A percentile compares a stretch with the other conserved stretches of the same genome.
These are phyloP conservation scores for Bilobella aurantiaca DNA, from an alignment of 1,140 invertebrate genomes.

Conservation along the genomic window DNA sequence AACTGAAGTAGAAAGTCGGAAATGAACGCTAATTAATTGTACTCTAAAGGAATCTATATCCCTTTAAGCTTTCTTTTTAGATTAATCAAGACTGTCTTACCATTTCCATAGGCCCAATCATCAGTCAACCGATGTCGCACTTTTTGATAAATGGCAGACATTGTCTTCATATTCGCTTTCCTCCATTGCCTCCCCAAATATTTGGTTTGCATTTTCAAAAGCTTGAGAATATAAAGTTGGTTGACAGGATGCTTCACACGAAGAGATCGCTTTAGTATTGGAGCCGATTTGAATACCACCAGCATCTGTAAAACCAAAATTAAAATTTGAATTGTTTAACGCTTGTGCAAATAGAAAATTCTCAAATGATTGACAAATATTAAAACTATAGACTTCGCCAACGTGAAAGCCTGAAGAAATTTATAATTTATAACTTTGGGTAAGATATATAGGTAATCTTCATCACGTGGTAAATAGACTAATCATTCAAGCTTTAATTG, in stretches of 20 bases:
- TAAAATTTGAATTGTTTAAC: too few relatives aligned
- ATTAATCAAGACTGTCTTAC: conserved; percentile 40
- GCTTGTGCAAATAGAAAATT: too few relatives aligned
- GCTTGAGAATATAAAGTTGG: conserved; percentile 94
- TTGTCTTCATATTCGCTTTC: conserved; percentile 99
- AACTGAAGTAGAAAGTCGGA: too few relatives aligned
- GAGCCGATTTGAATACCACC: conserved; percentile 98
- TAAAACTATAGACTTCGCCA: too few relatives aligned
- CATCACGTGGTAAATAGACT: too few relatives aligned
- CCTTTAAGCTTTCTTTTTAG: neutral
- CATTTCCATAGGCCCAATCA: conserved; percentile 99
- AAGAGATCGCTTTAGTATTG: conserved; percentile 90
- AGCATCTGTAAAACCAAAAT: conserved; percentile 63
- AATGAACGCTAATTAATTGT: neutral
- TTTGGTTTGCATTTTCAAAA: conserved; percentile 99
- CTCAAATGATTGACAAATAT: too few relatives aligned
- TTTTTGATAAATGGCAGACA: conserved; percentile 98
- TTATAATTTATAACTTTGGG: too few relatives aligned
- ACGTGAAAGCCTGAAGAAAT: too few relatives aligned
- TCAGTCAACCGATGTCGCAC: conserved; percentile 89
- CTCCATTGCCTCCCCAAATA: conserved; percentile 98
- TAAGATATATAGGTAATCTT: too few relatives aligned
- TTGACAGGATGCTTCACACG: conserved; percentile 94
- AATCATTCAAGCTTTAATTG: too few relatives aligned
- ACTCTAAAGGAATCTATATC: too few relatives aligned